Evolutionary conservation across 2,888 invertebrate genomes (phyloP).

Genomic region (Thymelicus sylvestris): DNA sequence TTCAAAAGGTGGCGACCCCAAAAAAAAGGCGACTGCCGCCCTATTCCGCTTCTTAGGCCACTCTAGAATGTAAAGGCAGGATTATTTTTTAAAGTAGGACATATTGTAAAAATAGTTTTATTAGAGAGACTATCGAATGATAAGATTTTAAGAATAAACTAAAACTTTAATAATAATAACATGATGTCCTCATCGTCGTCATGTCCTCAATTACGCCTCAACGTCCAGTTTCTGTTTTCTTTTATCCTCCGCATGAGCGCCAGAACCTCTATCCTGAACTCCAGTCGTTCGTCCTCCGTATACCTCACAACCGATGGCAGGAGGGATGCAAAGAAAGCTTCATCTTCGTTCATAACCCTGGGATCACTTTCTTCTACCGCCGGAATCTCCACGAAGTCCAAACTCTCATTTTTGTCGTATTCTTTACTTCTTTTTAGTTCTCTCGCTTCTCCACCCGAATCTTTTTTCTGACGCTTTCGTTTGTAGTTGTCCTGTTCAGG

Average conservation of each 20-base stretch:
- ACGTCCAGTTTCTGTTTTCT: slow-evolving; percentile 59
- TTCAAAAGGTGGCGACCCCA: too few relatives aligned
- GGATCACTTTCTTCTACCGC: slow-evolving; percentile 61
- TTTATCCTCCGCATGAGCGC: slow-evolving; percentile 71
- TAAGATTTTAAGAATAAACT: too few relatives aligned
- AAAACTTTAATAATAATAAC: too few relatives aligned
- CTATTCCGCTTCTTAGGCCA: too few relatives aligned
- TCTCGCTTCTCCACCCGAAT: slow-evolving; percentile 29
- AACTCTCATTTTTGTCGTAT: slow-evolving; percentile 44
- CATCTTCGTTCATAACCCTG: slow-evolving; percentile 78
- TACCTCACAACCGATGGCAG: slow-evolving; percentile 74
- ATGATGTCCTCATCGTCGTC: not conserved
- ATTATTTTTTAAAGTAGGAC: too few relatives aligned
- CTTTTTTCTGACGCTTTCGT: slow-evolving; percentile 50
- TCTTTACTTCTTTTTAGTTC: not conserved
- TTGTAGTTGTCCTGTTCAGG: slow-evolving; percentile 33
- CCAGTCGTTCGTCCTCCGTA: slow-evolving; percentile 70
- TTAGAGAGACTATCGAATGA: too few relatives aligned
- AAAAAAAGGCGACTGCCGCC: too few relatives aligned
- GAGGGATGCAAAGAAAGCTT: slow-evolving; percentile 77
- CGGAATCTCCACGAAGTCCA: slow-evolving; percentile 57
- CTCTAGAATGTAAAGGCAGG: too few relatives aligned
- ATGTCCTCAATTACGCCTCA: not conserved
- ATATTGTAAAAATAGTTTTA: too few relatives aligned
- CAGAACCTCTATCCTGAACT: slow-evolving; percentile 74